A percentile compares a stretch with the other conserved stretches of the same genome.
Conservation (phyloP, 2,797 vertebrate species). For the Phrynocephalus forsythii region DNA sequence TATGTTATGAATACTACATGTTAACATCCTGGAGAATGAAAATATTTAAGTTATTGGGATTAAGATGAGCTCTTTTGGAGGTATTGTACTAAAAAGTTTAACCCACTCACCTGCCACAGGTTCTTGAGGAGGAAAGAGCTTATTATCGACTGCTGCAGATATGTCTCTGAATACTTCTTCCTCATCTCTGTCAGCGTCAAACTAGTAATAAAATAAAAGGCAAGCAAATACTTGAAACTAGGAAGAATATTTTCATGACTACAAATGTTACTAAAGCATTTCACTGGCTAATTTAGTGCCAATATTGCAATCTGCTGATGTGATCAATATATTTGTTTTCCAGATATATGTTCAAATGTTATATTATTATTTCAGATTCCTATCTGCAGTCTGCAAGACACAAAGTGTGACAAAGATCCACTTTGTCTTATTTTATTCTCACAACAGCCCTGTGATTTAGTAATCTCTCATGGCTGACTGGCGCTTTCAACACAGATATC, state of each 20-base stretch:
- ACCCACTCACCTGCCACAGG: constrained; percentile 85
- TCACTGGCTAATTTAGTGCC: background rate
- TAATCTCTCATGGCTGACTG: too few species aligned
- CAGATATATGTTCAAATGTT: background rate
- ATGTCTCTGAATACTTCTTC: constrained; percentile 97
- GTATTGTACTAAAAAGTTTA: background rate
- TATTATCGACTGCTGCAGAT: constrained; percentile 92
- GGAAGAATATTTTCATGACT: background rate
- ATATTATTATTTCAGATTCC: background rate
- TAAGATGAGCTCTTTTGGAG: background rate
- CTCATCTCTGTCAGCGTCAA: constrained; percentile 95
- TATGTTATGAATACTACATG: background rate
- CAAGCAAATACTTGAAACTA: constrained; percentile 13
- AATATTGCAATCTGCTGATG: background rate
- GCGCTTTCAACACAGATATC: too few species aligned
- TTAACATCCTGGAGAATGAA: background rate
- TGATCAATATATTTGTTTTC: background rate
- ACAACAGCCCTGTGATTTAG: background rate
- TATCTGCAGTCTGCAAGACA: background rate
- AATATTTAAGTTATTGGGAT: background rate
- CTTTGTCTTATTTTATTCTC: background rate
- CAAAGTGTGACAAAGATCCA: background rate
- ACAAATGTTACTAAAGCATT: background rate
- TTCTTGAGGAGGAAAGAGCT: constrained; percentile 90
- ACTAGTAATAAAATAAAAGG: constrained; percentile 72